phyloP scores from a whole-genome alignment of 2,113 vertebrate genomes.

The Bos javanicus region DNA sequence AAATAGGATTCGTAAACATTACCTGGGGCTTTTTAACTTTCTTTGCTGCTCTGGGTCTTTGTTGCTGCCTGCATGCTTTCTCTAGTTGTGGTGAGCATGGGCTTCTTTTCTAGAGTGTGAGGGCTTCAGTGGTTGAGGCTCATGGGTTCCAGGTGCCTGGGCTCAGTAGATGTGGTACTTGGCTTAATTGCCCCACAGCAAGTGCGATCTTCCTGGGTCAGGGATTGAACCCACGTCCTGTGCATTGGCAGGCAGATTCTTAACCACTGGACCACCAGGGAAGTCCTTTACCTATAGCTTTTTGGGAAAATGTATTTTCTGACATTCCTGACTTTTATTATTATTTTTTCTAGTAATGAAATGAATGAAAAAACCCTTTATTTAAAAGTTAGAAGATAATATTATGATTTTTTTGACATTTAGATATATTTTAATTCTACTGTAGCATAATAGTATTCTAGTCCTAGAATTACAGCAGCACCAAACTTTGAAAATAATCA shows the following conservation, averaged over 20 bases:
- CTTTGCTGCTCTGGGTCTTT: background rate
- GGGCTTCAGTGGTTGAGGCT: background rate
- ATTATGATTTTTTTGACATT: background rate
- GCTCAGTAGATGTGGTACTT: background rate
- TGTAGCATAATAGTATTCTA: background rate
- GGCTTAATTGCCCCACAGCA: background rate
- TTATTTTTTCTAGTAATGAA: conserved; percentile 8
- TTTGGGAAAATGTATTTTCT: background rate
- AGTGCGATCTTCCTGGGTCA: background rate
- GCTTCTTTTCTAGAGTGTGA: background rate
- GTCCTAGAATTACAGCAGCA: conserved; percentile 14
- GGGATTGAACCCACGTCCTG: background rate
- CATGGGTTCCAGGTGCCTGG: background rate
- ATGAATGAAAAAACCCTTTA: background rate
- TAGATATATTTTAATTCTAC: background rate
- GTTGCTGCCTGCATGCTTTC: background rate
- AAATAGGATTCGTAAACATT: background rate
- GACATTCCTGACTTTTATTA: background rate
- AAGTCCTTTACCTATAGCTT: background rate
- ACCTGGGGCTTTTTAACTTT: background rate
- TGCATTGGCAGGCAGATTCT: background rate
- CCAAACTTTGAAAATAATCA: background rate
- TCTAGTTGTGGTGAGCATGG: background rate
- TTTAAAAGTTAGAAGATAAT: conserved; percentile 26
- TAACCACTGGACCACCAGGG: background rate